Evolutionary conservation across 2,888 invertebrate species (phyloP).

Genomic region (Tromatobia lineatoria): DNA sequence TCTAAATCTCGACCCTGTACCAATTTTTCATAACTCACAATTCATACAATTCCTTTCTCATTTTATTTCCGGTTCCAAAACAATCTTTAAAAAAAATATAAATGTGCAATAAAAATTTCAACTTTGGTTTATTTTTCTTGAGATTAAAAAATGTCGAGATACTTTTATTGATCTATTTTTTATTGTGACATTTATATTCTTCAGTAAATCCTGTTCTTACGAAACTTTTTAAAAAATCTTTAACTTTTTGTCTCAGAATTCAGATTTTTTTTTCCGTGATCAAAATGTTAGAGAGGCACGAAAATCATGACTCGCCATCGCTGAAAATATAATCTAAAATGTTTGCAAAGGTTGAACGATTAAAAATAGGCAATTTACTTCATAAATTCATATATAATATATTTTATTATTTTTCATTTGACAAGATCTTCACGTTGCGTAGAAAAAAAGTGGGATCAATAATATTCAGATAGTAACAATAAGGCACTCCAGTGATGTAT

Average conservation of each 20-base stretch:
- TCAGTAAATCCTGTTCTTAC: too few species aligned
- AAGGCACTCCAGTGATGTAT: slow-evolving; percentile 63
- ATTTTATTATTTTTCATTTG: slow-evolving; percentile 64
- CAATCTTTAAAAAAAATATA: too few species aligned
- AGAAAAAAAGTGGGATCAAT: slow-evolving; percentile 71
- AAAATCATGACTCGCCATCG: too few species aligned
- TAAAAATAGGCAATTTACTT: background rate
- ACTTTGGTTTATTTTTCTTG: too few species aligned
- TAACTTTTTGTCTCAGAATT: too few species aligned
- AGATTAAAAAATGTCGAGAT: too few species aligned
- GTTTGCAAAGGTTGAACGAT: background rate
- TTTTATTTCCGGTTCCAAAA: background rate
- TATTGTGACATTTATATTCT: too few species aligned
- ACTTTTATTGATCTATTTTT: too few species aligned
- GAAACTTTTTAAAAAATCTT: too few species aligned
- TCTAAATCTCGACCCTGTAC: slow-evolving; percentile 21
- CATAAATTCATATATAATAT: slow-evolving; percentile 52
- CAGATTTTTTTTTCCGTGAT: too few species aligned
- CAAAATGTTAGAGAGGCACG: background rate
- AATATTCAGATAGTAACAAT: slow-evolving; percentile 32
- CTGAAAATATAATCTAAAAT: background rate
- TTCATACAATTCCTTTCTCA: background rate
- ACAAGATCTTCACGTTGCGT: slow-evolving; percentile 72
- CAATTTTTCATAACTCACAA: background rate
- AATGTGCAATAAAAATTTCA: too few species aligned